A percentile compares a stretch with the other conserved stretches of the same genome.
Conservation (phyloP, 2,113 vertebrate genomes). For the Promerops cafer region DNA sequence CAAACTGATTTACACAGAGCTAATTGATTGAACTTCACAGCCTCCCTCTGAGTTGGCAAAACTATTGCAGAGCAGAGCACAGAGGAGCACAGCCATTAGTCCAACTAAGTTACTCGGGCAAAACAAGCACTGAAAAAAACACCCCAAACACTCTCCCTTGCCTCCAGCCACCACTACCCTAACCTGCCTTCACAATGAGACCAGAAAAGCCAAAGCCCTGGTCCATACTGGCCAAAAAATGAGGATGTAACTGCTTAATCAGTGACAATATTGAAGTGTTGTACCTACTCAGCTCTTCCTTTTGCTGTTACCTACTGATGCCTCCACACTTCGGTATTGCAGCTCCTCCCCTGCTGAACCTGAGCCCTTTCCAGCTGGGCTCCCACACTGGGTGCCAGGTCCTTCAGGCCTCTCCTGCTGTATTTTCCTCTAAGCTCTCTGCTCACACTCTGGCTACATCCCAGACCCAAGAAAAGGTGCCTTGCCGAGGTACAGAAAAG, state of each 20-base stretch:
- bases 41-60: neutral
- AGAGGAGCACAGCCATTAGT: neutral
- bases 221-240: neutral
- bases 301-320: neutral
- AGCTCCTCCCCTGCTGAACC: neutral
- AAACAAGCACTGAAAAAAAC: neutral
- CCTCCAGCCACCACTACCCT: neutral
- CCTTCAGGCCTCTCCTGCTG: neutral
- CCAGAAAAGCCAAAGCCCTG: neutral
- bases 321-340: neutral
- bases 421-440: neutral
- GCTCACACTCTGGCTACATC: neutral
- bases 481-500: neutral
- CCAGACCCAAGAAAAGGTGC: constrained; percentile 22
- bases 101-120: neutral
- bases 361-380: neutral
- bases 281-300: neutral
- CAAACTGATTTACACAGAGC: constrained; percentile 27
- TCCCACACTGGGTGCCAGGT: constrained; percentile 1
- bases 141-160: neutral
- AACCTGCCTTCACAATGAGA: neutral
- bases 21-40: constrained; percentile 34
- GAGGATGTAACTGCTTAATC: neutral
- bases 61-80: neutral
- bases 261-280: neutral